Evolutionary conservation across 2,113 vertebrate species (phyloP).

Genomic region (Mirounga angustirostris): DNA sequence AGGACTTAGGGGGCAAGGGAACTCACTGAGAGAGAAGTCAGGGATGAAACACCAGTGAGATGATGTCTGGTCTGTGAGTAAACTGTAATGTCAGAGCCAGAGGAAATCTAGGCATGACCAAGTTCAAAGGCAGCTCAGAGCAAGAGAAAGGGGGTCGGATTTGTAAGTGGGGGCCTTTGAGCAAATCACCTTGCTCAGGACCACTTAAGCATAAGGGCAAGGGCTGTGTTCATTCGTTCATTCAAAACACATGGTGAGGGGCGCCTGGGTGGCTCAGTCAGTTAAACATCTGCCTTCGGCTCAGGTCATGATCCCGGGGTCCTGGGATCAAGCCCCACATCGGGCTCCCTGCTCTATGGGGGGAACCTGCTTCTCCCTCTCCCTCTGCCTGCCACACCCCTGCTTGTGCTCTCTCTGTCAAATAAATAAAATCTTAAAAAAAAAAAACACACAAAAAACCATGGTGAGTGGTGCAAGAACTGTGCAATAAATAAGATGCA

Average conservation of each 20-base stretch:
- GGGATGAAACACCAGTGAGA: neutral
- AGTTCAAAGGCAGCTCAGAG: slow-evolving; percentile 22
- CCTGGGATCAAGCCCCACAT: too few species aligned
- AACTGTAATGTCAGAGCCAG: neutral
- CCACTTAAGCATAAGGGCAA: neutral
- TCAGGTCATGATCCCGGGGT: too few species aligned
- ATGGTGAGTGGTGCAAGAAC: accelerated
- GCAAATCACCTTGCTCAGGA: neutral
- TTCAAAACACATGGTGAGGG: neutral
- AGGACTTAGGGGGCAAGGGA: neutral
- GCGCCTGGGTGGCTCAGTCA: too few species aligned
- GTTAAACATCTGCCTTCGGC: too few species aligned
- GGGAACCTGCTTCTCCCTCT: too few species aligned
- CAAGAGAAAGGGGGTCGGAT: neutral
- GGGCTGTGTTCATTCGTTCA: neutral
- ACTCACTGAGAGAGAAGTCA: neutral
- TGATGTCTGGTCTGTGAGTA: neutral
- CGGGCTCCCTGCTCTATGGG: too few species aligned
- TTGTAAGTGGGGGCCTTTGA: neutral
- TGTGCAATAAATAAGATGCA: neutral
- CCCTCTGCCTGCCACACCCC: too few species aligned
- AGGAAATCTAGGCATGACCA: neutral
- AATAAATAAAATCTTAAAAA: too few species aligned
- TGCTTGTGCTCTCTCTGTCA: too few species aligned
- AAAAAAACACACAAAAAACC: too few species aligned